Evolutionary conservation across 2,113 vertebrate genomes (phyloP), one percentile per base, ranked within the genome.

Genomic region (Sarotherodon lohbergeri): DNA sequence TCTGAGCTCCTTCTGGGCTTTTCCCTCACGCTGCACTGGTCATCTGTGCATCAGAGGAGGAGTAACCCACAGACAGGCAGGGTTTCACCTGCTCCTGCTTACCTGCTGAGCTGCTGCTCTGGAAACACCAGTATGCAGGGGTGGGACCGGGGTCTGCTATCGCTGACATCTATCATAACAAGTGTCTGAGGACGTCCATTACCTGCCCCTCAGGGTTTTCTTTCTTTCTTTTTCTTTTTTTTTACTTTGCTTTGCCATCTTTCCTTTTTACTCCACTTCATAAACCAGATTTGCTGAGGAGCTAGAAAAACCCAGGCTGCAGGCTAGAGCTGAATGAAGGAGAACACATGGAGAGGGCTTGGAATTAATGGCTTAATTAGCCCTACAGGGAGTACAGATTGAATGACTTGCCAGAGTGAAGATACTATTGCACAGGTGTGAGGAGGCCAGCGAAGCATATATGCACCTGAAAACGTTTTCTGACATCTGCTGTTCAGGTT

Each of bases 301-400:
- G 85, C 5, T 43, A 5, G 5, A 56, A 80, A 68, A 84, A 19
- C 4, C 43, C 78, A 83, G 50, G 88, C 46, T 82, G 43, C 87
- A 86, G 87, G 80, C 80, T 81, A 54, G 41, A 81, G 59, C 34
- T 80, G 83, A 76, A 81, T 79, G 39, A 73, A 79, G 59, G 56
- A 68, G 29, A 89, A 80, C 73, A 82, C 81, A 84, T 55, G 9
- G 83, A 68, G 39, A 81, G 54, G 48, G 57, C 82, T 92, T 80
- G 66, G 50, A 66, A 81, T 94, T 91, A 95, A 92, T 90, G 92
- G 61, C 85, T 59, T 95, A 94, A 95, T 94, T 94, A 94, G 86
- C 86, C 82, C 92, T 82, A 84, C 90, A 85, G 92, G 89, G 87
- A 89, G 68, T 57, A 66, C 83, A 89, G 87, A 92, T 90, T 90